Evolutionary conservation across 1,140 invertebrate genomes (phyloP), one percentile per base, ranked within the genome.

Genomic region (Pseudomyrmex gracilis): DNA sequence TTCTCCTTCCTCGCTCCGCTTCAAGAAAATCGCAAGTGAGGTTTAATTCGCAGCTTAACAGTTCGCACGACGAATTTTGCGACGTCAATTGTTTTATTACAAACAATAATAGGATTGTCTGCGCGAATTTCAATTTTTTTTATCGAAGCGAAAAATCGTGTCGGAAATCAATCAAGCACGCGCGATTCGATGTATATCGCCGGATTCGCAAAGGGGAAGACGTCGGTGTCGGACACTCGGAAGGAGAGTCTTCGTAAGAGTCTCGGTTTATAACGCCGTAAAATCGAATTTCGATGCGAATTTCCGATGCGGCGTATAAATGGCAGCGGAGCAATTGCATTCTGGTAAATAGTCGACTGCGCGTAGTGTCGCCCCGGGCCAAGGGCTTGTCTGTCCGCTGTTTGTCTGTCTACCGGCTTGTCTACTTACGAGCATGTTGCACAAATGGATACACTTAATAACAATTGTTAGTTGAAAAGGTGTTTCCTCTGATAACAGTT

Each of bases 271-370:
- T 34, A 5, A 34, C 34, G 34, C 7, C 34, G 34, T 34, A 34
- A 87, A 90, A 89, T 90, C 74, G 80, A 90, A 88, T 91, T 90
- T 88, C 89, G 73, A 86, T 90, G 87, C 85, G 85, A 86, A 86
- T 84, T 87, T 90, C 84, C 74, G 80, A 34, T 34, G 34, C 34
- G 77, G 63, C 67, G 76, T 86, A 85, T 84, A 86, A 82, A 77
- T 71, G 34, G n/a, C 68, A 74, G 83, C 34, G 51, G 67, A 82
- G 80, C 89, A 84, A 86, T 90, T 85, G 85, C 82, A 91, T 34
- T 88, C 88, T 87, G 78, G 87, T 86, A 90, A 89, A 90, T 90
- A 87, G 85, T 86, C 74, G 85, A 74, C 77, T 88, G 80, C 64
- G 73, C 68, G 49, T 85, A 80, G 66, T 66, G 55, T 82, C 55